These are phyloP conservation scores for Gulo gulo DNA, from an alignment of 2,113 vertebrate species.

Conservation along the genomic window DNA sequence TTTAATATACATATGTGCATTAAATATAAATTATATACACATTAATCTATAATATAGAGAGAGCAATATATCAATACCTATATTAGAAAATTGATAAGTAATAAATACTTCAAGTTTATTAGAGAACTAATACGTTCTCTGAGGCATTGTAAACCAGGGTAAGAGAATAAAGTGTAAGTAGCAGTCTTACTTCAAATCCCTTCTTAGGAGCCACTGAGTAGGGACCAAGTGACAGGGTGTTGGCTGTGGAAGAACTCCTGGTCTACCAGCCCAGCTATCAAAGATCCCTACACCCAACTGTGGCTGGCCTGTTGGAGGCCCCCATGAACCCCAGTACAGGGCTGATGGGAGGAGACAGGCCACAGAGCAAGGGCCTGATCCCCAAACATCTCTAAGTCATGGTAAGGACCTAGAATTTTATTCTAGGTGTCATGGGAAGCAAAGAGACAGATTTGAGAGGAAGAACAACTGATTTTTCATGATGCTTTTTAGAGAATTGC, in stretches of 20 bases:
- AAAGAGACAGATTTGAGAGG: background rate
- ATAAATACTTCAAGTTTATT: background rate
- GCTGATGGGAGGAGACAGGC: background rate
- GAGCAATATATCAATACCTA: background rate
- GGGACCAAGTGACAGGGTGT: no score
- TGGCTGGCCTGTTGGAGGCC: background rate
- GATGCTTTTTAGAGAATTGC: background rate
- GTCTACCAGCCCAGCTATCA: accelerated
- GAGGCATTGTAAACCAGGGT: background rate
- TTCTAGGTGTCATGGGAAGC: background rate
- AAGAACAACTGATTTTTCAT: background rate
- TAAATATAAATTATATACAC: background rate
- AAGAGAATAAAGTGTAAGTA: background rate
- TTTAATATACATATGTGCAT: background rate
- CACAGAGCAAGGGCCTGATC: no score
- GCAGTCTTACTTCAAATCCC: background rate
- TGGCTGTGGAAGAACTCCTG: background rate
- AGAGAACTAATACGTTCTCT: background rate
- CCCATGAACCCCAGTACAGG: no score
- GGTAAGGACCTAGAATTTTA: background rate
- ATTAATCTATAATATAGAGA: background rate
- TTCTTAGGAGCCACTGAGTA: background rate
- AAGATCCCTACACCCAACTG: accelerated
- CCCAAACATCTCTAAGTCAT: background rate
- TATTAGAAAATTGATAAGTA: background rate